Conservation (phyloP, 2,113 vertebrate genomes). For the Leuciscus idus region DNA sequence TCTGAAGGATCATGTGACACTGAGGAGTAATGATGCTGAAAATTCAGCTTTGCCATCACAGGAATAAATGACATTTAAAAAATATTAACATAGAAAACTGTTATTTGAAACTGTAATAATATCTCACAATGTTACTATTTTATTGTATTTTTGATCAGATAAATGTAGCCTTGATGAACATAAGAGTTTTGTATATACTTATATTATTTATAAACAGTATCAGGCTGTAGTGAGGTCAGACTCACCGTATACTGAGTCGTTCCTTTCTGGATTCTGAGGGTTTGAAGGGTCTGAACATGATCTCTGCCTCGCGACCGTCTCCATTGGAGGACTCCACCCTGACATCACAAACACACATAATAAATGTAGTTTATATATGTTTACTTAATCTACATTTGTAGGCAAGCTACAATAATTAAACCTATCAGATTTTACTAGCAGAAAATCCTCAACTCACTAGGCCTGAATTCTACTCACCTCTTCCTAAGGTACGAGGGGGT, state of each 20-base stretch:
- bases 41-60: no score
- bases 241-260: constrained; percentile 70
- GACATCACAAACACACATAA: constrained; percentile 67
- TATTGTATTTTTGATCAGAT: neutral
- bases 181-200: neutral
- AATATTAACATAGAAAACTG: no score
- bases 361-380: neutral
- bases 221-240: neutral
- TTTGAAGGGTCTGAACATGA: constrained; percentile 92
- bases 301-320: constrained; percentile 85
- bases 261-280: constrained; percentile 77
- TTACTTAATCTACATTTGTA: neutral
- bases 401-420: neutral
- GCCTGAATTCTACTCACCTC: constrained; percentile 75
- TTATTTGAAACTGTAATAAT: no score
- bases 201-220: neutral
- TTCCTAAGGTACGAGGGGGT: constrained; percentile 82
- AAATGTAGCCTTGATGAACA: neutral
- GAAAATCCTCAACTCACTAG: neutral
- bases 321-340: constrained; percentile 67
- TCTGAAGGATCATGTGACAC: no score
- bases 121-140: no score
- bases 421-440: neutral
- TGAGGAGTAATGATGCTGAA: no score
- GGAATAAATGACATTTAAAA: no score